Evolutionary conservation across 2,888 invertebrate genomes (phyloP).

Genomic region (Drosophila rubida): DNA sequence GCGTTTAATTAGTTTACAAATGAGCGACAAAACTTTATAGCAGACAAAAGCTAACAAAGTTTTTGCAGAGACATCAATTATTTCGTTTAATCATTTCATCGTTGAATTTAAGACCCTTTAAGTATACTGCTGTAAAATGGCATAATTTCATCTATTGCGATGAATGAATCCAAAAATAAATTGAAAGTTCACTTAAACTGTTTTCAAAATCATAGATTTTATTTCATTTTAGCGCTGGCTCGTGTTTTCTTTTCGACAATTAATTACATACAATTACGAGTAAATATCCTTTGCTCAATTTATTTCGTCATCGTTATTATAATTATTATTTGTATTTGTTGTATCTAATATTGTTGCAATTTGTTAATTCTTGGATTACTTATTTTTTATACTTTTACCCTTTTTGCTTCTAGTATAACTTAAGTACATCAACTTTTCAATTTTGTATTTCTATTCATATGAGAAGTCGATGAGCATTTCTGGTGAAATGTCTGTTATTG

Average conservation of each 20-base stretch:
- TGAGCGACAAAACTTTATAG: background rate
- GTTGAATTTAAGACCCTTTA: background rate
- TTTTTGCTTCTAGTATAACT: constrained; percentile 46
- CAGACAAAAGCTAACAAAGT: background rate
- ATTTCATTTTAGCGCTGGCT: constrained; percentile 51
- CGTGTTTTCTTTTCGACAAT: constrained; percentile 41
- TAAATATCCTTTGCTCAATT: constrained; percentile 46
- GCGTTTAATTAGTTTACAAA: background rate
- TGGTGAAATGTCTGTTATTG: constrained; percentile 33
- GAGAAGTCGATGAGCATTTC: constrained; percentile 8
- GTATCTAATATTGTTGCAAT: constrained; percentile 51
- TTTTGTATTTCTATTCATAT: constrained; percentile 7
- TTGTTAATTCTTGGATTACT: constrained; percentile 49
- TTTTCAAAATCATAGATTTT: constrained; percentile 71
- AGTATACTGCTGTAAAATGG: too few relatives aligned
- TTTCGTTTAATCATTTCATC: too few relatives aligned
- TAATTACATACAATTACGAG: constrained; percentile 57
- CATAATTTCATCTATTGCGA: too few relatives aligned
- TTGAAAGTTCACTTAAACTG: background rate
- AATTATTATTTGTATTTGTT: constrained; percentile 30
- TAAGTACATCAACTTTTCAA: constrained; percentile 24
- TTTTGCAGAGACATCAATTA: background rate
- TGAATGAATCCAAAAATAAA: too few relatives aligned
- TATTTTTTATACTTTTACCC: constrained; percentile 54
- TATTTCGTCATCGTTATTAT: constrained; percentile 3